Conservation (phyloP, 2,797 vertebrate species). For the Epinephelus malabaricus region DNA sequence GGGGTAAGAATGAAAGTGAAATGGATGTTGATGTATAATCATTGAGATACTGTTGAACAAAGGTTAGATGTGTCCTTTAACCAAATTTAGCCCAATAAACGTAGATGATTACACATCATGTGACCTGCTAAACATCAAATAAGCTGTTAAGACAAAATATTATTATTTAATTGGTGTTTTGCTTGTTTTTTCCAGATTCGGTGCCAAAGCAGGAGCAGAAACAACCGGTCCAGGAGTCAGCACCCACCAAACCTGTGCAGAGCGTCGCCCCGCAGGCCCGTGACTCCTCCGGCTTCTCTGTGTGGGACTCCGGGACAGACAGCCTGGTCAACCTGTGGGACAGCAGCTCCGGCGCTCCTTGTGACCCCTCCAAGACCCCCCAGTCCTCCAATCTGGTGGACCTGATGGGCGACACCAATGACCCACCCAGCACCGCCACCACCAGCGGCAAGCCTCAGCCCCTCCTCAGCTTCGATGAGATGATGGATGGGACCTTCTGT, state of each 20-base stretch:
- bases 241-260: conserved; percentile 77
- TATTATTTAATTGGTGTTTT: conserved; percentile 7
- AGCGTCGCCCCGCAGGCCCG: conserved; percentile 81
- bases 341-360: conserved; percentile 42
- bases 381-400: conserved; percentile 78
- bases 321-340: conserved; percentile 85
- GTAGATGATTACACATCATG: neutral
- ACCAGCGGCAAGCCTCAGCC: conserved; percentile 75
- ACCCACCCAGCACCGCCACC: conserved; percentile 40
- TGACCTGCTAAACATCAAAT: neutral
- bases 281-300: conserved; percentile 51
- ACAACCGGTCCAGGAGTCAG: conserved; percentile 77
- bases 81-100: neutral
- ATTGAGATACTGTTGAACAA: neutral
- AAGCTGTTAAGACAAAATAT: neutral
- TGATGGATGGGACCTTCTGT: conserved; percentile 90
- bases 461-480: conserved; percentile 94
- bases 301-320: conserved; percentile 69
- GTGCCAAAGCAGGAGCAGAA: conserved; percentile 69
- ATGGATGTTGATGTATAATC: neutral
- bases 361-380: conserved; percentile 51
- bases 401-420: conserved; percentile 74
- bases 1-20: conserved; percentile 68
- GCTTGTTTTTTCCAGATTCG: conserved; percentile 48
- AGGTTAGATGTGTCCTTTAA: neutral